Percentiles rank a stretch among this genome's conserved stretches.
These are phyloP conservation scores for Sebastes reedi DNA, from an alignment of 2,797 vertebrate genomes.

Conservation along the genomic window DNA sequence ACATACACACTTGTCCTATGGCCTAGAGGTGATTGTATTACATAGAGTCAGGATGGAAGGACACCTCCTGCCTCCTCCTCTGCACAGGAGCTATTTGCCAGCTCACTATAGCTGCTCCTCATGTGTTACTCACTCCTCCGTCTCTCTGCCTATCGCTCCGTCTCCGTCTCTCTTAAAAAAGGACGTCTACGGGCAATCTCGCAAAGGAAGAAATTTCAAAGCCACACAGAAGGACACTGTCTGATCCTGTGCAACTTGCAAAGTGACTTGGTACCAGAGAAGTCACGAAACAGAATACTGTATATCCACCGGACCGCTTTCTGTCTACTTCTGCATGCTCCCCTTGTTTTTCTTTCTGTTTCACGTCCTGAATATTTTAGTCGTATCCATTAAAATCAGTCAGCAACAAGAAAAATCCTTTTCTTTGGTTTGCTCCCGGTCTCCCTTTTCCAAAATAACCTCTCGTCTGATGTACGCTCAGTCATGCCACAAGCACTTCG, in stretches of 20 bases:
- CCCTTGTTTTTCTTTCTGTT: neutral
- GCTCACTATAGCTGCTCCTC: neutral
- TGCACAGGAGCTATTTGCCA: constrained; percentile 3
- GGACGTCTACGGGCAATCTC: neutral
- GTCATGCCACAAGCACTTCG: constrained; percentile 2
- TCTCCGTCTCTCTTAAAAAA: neutral
- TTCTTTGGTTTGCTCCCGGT: neutral
- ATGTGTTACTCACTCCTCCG: neutral
- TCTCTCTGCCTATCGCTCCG: neutral
- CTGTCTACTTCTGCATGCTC: neutral
- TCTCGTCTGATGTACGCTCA: constrained; percentile 1
- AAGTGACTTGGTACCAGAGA: neutral
- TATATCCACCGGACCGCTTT: constrained; percentile 19
- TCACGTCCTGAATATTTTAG: neutral
- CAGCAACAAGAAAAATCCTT: neutral
- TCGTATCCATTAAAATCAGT: constrained; percentile 8
- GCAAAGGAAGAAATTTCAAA: neutral
- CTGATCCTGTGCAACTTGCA: neutral
- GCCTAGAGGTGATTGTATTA: neutral
- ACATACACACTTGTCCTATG: neutral
- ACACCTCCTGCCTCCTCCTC: neutral
- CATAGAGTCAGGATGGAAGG: neutral
- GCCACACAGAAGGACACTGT: neutral
- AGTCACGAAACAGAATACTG: neutral
- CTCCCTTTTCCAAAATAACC: neutral